Base-by-base conservation (phyloP, 2,797 vertebrate species). In the Poliocrania exsul region DNA sequence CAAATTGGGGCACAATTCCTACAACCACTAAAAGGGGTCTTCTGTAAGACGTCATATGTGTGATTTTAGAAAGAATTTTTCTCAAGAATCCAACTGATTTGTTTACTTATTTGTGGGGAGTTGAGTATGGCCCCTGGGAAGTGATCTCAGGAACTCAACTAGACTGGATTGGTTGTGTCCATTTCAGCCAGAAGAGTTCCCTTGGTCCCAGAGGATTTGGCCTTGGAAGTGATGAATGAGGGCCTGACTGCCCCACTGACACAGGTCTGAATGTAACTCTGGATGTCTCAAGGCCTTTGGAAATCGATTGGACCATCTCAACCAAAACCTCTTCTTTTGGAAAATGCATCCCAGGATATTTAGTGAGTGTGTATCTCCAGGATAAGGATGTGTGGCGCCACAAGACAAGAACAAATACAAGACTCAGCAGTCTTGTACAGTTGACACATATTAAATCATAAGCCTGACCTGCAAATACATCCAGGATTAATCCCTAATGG, bases 361-460 rank as follows among this genome's bases (percentile, higher is more conserved):
- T 19, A 80, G 40, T 46, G 33, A 51, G 28, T 12, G 33, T 16
- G 0, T 17, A 21, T 58, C 58, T 72, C 81, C 65, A 69, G 33
- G n/a, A 91, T 33, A 57, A 69, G 28, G 69, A n/a, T 74, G 38
- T 26, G 69, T 87, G 56, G 7, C 37, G 58, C 16, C 47, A n/a
- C 40, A 47, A 44, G 15, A 54, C 21, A 85, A 60, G 33, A 86
- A 73, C 16, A 79, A 88, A 65, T 18, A 25, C 42, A 86, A 74
- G 57, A 51, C 33, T 79, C 58, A 38, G 58, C 20, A 3, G 49
- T 44, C 58, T 61, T 28, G 12, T 61, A 71, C 24, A 82, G 69
- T 37, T 87, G 73, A 80, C 50, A 61, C 16, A 31, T 70, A 91
- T 46, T 75, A 69, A 97, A 92, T 91, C 74, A 86, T 83, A 51